Evolutionary conservation across 2,797 vertebrate species (phyloP), one percentile per base, ranked within the genome.

Genomic region (Xiphorhynchus erythropygius): DNA sequence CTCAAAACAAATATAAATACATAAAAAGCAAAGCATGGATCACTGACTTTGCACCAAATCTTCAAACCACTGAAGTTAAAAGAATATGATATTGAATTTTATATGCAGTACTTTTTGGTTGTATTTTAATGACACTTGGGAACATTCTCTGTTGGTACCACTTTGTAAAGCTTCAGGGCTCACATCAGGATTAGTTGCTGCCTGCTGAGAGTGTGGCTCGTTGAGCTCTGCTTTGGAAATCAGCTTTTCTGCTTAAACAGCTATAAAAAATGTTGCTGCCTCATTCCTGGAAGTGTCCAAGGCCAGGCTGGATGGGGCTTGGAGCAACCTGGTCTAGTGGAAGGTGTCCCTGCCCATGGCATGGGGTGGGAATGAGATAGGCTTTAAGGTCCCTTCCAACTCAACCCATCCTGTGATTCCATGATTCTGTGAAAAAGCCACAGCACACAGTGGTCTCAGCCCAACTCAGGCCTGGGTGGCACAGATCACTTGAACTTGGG

Each of bases 111-210:
- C 18, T 77, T 49, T 57, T 39, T 18, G 49, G 41, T 23, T 64
- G 53, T 13, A 39, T 77, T 94, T 85, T 87, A 79, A 83, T 37
- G 62, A 78, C 78, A 39, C 39, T 69, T 37, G 71, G 84, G 82
- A 94, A 91, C 74, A 56, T 32, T 87, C 68, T 87, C 90, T 49
- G 84, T 49, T 65, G 53, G 87, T 84, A 28, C 27, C 76, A 46
- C 76, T 92, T 89, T 68, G 92, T 73, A 87, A 78, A 91, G 91
- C 84, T 91, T 39, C 79, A 78, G 79, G 86, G 90, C 87, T 92
- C 62, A 83, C 62, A 75, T 71, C 60, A 55, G 79, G 79, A 74
- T 52, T 56, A 75, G 76, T 65, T 85, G 79, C 73, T 91, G 76
- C 91, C 91, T 95, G 90, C 93, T 91, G 89, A 87, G 74, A 89